phyloP scores from a whole-genome alignment of 1,140 invertebrate genomes.

The Panulirus ornatus region DNA sequence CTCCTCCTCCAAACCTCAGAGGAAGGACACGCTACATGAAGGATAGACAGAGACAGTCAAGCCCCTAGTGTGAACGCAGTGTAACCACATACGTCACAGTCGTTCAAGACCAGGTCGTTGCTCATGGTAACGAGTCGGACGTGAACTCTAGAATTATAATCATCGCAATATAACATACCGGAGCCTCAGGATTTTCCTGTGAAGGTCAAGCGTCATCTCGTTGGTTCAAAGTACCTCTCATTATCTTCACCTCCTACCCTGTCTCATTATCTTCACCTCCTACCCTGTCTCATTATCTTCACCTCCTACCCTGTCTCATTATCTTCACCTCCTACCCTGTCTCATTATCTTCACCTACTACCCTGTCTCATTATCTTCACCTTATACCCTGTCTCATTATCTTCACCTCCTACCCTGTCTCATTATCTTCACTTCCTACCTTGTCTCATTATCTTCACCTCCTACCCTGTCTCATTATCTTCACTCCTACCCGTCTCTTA shows the following conservation, averaged over 20 bases:
- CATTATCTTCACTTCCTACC: background rate
- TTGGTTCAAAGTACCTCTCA: background rate
- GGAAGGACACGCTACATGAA: too few species aligned
- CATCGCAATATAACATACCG: too few species aligned
- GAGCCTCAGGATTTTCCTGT: too few species aligned
- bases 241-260: background rate
- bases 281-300: background rate
- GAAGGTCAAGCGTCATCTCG: too few species aligned
- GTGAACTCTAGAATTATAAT: too few species aligned
- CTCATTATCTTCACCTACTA: background rate
- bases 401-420: background rate
- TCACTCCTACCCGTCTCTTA: background rate
- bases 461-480: background rate
- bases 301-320: background rate
- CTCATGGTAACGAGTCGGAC: too few species aligned
- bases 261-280: background rate
- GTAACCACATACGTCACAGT: too few species aligned
- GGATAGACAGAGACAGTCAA: too few species aligned
- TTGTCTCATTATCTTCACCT: constrained; percentile 9
- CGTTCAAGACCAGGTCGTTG: too few species aligned
- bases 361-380: background rate
- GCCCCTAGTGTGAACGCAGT: too few species aligned
- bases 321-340: background rate
- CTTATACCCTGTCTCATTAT: background rate
- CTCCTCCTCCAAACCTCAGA: too few species aligned